These are phyloP conservation scores for Callyntrura guangdongensis DNA, from an alignment of 2,888 invertebrate genomes.

Conservation along the genomic window DNA sequence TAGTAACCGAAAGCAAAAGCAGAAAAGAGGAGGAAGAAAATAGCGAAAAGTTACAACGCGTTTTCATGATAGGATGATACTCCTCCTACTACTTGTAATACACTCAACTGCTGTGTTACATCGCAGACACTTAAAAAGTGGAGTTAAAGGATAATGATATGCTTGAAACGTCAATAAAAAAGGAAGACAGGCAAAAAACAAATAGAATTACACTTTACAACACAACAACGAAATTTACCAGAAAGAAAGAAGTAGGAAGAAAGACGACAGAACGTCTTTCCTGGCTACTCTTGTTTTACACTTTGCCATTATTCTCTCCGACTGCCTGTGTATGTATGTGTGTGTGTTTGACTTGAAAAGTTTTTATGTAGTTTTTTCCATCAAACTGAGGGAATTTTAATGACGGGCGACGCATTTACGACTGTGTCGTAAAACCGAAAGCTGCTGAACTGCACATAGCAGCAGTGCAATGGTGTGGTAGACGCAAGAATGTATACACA, in stretches of 20 bases:
- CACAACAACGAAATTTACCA: background rate
- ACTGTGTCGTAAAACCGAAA: slow-evolving; percentile 76
- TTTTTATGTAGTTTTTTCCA: slow-evolving; percentile 70
- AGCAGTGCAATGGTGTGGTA: background rate
- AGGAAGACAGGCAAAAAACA: slow-evolving; percentile 65
- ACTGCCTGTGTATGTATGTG: background rate
- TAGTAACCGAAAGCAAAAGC: background rate
- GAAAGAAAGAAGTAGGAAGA: slow-evolving; percentile 5
- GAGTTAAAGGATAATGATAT: slow-evolving; percentile 70
- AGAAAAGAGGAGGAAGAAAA: slow-evolving; percentile 1
- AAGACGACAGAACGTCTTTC: slow-evolving; percentile 45
- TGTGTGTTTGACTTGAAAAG: slow-evolving; percentile 62
- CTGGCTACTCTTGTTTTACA: slow-evolving; percentile 40
- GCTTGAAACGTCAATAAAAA: slow-evolving; percentile 66
- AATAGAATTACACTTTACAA: slow-evolving; percentile 47
- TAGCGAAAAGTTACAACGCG: slow-evolving; percentile 1
- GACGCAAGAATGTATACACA: slow-evolving; percentile 21
- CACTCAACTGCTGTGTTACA: slow-evolving; percentile 23
- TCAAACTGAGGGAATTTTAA: slow-evolving; percentile 79
- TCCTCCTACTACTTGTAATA: slow-evolving; percentile 21
- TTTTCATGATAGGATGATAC: slow-evolving; percentile 32
- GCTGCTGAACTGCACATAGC: slow-evolving; percentile 47
- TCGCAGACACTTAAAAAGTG: slow-evolving; percentile 46
- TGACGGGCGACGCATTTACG: slow-evolving; percentile 79
- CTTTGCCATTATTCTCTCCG: slow-evolving; percentile 34